Evolutionary conservation across 1,140 invertebrate species (phyloP).

Genomic region (Hypothenemus hampei): DNA sequence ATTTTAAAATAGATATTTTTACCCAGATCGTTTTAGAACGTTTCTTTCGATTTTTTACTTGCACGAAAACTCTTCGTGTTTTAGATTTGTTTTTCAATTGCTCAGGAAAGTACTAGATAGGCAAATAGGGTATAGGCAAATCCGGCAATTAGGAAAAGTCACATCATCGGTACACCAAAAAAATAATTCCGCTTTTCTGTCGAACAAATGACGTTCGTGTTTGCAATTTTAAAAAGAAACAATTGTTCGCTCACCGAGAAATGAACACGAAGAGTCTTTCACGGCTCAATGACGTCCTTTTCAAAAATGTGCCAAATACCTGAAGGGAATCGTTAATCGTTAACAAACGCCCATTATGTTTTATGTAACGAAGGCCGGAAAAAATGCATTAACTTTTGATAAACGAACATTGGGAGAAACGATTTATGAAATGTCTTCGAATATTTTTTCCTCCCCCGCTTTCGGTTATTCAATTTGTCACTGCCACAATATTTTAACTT

Average conservation of each 20-base stretch:
- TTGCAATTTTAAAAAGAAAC: constrained; percentile 18
- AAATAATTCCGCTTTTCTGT: too few species aligned
- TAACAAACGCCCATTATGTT: not conserved
- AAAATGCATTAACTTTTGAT: not conserved
- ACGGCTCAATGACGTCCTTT: constrained; percentile 5
- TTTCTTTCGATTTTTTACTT: too few species aligned
- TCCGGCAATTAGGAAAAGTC: too few species aligned
- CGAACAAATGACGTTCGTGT: constrained; percentile 13
- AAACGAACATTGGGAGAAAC: not conserved
- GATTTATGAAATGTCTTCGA: not conserved
- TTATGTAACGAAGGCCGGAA: not conserved
- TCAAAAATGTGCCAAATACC: constrained; percentile 10
- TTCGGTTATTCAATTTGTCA: constrained; percentile 2
- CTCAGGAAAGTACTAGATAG: too few species aligned
- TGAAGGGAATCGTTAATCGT: constrained; percentile 9
- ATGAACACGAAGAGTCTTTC: not conserved
- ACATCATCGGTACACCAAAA: too few species aligned
- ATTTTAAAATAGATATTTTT: not conserved
- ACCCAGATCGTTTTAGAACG: too few species aligned
- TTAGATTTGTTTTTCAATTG: too few species aligned
- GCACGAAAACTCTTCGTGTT: too few species aligned
- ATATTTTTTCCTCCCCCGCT: not conserved
- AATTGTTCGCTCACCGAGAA: constrained; percentile 11
- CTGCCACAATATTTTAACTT: constrained; percentile 4
- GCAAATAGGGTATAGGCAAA: too few species aligned